Conservation (phyloP, 2,888 invertebrate species). For the Habrosyne pyritoides region DNA sequence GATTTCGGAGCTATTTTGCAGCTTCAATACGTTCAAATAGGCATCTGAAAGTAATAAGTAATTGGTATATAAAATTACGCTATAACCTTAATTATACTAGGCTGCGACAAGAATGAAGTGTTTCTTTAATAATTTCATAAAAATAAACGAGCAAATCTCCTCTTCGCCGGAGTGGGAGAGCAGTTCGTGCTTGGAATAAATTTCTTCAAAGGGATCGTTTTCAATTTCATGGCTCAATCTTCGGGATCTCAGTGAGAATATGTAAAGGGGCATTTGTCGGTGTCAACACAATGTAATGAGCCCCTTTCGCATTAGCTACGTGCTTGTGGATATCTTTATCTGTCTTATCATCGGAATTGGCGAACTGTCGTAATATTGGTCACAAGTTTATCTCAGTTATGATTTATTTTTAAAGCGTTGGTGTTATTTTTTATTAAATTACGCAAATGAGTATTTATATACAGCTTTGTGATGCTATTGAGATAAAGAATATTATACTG, state of each 20-base stretch:
- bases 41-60: not conserved
- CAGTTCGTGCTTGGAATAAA: slow-evolving; percentile 82
- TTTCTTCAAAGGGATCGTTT: slow-evolving; percentile 83
- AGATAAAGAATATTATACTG: too few relatives aligned
- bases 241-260: slow-evolving; percentile 80
- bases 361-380: not conserved
- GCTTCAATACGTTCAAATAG: too few relatives aligned
- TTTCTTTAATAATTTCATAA: slow-evolving; percentile 81
- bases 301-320: slow-evolving; percentile 72
- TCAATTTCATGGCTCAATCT: slow-evolving; percentile 84
- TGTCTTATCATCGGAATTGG: slow-evolving; percentile 34
- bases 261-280: slow-evolving; percentile 82
- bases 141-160: slow-evolving; percentile 82
- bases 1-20: too few relatives aligned
- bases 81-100: slow-evolving; percentile 34
- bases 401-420: not conserved
- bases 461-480: too few relatives aligned
- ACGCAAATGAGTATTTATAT: too few relatives aligned
- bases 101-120: slow-evolving; percentile 64
- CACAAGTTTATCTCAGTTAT: not conserved
- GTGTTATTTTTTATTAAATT: not conserved
- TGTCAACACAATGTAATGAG: slow-evolving; percentile 82
- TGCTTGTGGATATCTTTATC: slow-evolving; percentile 60
- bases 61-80: slow-evolving; percentile 16
- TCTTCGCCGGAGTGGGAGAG: slow-evolving; percentile 74